Base-by-base conservation (phyloP, 1,140 invertebrate genomes). In the Cyclina sinensis region DNA sequence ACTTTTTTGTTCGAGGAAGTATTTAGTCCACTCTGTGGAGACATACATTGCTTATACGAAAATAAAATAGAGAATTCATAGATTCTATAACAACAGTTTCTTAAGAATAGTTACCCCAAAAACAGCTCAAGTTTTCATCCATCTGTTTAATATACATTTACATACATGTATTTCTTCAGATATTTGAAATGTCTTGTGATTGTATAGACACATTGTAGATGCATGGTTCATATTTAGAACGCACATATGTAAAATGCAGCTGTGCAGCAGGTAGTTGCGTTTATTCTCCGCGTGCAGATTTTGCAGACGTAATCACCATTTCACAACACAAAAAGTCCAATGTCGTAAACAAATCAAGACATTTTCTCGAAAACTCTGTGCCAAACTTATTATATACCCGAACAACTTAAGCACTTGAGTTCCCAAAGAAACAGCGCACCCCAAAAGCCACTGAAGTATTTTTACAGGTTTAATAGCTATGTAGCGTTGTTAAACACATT, bases 331-430 rank as follows among this genome's bases (percentile, higher is more conserved):
- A 70, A 70, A 39, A 16, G 14, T 4, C 4, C 1, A 70, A 37
- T 2, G 65, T 37, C 65, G 65, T 70, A 70, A 70, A 70, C 65
- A 70, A 37, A 70, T 70, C 65, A 70, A 4, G 32, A 18, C 35
- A 70, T 70, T 70, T 35, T 70, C 30, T 37, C 65, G 32, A 30
- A 2, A 18, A 70, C 4, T 27, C 18, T 21, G 65, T 70, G 65
- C 65, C 65, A 70, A 70, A 70, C 32, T 16, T 70, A 18, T 70
- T 70, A 70, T 70, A 70, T 37, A 37, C n/a, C n/a, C n/a, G n/a
- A n/a, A n/a, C 32, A n/a, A 37, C 21, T 1, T n/a, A 30, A 27
- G 32, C 37, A 16, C 65, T 30, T 16, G 18, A 37, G 37, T 70
- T 70, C 35, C 21, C n/a, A 30, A 70, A 1, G 24, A 32, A 70